These are phyloP conservation scores for Peromyscus aztecus DNA, from an alignment of 2,797 vertebrate species.

Conservation along the genomic window DNA sequence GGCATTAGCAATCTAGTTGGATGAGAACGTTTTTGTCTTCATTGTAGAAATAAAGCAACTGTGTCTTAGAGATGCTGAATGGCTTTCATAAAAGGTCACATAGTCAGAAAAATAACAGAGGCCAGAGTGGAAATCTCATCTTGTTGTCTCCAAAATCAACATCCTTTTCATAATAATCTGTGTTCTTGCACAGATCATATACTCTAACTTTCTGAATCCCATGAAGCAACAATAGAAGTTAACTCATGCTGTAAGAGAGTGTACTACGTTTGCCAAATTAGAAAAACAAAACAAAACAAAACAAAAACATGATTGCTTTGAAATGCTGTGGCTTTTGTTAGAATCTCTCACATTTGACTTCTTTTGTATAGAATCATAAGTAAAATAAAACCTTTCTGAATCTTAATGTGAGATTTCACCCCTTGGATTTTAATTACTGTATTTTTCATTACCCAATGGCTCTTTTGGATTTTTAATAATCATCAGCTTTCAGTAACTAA, in stretches of 20 bases:
- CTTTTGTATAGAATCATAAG: slow-evolving; percentile 44
- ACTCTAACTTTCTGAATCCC: slow-evolving; percentile 17
- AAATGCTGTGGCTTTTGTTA: slow-evolving; percentile 37
- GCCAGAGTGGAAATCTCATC: not conserved
- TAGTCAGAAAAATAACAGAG: slow-evolving; percentile 1
- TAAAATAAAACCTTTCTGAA: slow-evolving; percentile 59
- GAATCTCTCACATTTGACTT: slow-evolving; percentile 28
- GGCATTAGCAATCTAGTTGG: not conserved
- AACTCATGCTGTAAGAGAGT: slow-evolving; percentile 31
- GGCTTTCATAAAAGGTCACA: slow-evolving; percentile 58
- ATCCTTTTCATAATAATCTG: slow-evolving; percentile 39
- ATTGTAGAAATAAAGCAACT: slow-evolving; percentile 58
- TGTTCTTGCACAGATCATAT: slow-evolving; percentile 30
- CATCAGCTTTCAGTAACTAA: slow-evolving; percentile 74
- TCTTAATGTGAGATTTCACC: slow-evolving; percentile 72
- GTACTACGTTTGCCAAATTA: slow-evolving; percentile 35
- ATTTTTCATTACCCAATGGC: slow-evolving; percentile 71
- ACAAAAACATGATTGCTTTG: slow-evolving; percentile 8
- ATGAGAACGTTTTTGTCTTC: slow-evolving; percentile 2
- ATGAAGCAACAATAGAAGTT: not conserved
- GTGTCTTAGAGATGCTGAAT: not conserved
- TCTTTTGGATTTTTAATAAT: slow-evolving; percentile 77
- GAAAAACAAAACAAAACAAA: not conserved
- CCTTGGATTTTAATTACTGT: slow-evolving; percentile 75
- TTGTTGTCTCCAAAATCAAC: not conserved